These are phyloP conservation scores for Stegodyphus mimosarum DNA, from an alignment of 1,140 invertebrate genomes.

Conservation along the genomic window DNA sequence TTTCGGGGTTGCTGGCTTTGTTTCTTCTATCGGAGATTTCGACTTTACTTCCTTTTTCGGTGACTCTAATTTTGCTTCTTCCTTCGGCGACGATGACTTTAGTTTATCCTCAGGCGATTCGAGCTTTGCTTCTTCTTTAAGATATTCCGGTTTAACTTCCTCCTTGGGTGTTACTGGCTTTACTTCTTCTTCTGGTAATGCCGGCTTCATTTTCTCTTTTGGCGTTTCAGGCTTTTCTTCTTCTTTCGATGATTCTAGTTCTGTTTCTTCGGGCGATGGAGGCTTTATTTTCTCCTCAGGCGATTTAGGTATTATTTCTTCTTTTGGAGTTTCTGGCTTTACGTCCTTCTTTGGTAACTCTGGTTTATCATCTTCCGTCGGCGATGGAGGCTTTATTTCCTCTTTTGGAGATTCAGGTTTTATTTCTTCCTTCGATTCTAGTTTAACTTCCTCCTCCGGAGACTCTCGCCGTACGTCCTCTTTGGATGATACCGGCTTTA, in stretches of 20 bases:
- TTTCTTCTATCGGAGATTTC: no score
- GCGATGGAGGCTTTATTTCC: conserved; percentile 71
- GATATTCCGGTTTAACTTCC: not conserved
- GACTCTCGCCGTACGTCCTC: no score
- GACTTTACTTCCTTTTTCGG: no score
- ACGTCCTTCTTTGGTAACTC: conserved; percentile 75
- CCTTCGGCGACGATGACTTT: no score
- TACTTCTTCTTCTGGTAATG: not conserved
- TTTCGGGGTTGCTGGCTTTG: no score
- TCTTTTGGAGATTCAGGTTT: conserved; percentile 70
- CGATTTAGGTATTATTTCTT: not conserved
- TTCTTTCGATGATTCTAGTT: not conserved
- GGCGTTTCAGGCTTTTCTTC: not conserved
- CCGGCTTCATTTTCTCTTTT: not conserved
- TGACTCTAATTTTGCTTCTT: no score
- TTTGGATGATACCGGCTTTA: no score
- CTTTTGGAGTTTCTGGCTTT: conserved; percentile 62
- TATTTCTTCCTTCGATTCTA: not conserved
- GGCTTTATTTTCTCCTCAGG: not conserved
- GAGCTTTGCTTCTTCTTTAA: no score
- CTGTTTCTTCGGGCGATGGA: not conserved
- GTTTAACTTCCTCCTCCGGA: no score
- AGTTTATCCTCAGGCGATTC: no score
- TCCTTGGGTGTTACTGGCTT: not conserved
- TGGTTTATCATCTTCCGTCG: not conserved